Percentiles rank a stretch among this genome's conserved stretches.
These are phyloP conservation scores for Siniperca undulata DNA, from an alignment of 2,797 vertebrate species.

Conservation along the genomic window DNA sequence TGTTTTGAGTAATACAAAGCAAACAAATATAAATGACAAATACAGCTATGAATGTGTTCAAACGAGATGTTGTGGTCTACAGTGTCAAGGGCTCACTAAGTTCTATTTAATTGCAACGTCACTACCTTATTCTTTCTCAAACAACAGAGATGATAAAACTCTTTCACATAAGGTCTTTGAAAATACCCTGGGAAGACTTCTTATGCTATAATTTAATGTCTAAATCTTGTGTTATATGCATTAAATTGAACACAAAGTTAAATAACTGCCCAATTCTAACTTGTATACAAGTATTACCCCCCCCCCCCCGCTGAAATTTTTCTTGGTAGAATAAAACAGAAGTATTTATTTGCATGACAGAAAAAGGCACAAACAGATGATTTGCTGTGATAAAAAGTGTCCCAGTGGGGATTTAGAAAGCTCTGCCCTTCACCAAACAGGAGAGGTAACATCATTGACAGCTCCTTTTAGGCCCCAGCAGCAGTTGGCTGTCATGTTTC, in stretches of 20 bases:
- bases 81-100: not conserved
- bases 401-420: conserved; percentile 37
- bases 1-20: not conserved
- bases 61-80: not conserved
- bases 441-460: conserved; percentile 36
- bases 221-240: not conserved
- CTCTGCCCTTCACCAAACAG: conserved; percentile 2
- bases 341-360: conserved; percentile 66
- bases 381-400: conserved; percentile 24
- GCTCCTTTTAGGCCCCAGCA: conserved; percentile 49
- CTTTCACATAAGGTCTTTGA: not conserved
- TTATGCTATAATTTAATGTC: not conserved
- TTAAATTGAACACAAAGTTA: not conserved
- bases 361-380: conserved; percentile 56
- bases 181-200: not conserved
- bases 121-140: not conserved
- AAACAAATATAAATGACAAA: not conserved
- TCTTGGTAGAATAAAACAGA: conserved; percentile 43
- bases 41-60: not conserved
- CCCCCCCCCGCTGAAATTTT: not conserved
- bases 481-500: conserved; percentile 40
- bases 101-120: not conserved
- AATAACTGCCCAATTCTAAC: not conserved
- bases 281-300: not conserved
- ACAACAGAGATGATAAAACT: not conserved